Conservation (phyloP, 1,140 invertebrate genomes). For the Cylas formicarius region DNA sequence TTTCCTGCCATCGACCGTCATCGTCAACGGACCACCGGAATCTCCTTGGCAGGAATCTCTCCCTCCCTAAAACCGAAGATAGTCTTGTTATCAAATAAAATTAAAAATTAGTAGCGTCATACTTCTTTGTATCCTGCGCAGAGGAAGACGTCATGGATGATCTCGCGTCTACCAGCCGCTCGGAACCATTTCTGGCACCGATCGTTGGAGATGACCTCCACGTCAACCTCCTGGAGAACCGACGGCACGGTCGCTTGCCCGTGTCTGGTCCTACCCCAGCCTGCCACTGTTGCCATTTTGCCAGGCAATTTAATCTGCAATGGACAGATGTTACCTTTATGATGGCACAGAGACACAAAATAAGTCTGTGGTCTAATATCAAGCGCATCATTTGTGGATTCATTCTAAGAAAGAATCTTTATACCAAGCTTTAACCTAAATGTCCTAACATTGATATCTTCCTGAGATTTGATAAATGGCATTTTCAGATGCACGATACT, state of each 20-base stretch:
- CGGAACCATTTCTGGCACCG: constrained; percentile 87
- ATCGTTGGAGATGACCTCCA: constrained; percentile 86
- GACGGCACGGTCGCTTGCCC: constrained; percentile 73
- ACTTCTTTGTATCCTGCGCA: constrained; percentile 89
- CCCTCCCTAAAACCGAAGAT: constrained; percentile 48
- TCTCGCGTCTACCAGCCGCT: constrained; percentile 79
- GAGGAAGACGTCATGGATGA: constrained; percentile 87
- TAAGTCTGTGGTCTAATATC: constrained; percentile 3
- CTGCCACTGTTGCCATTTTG: constrained; percentile 79
- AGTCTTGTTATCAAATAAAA: neutral
- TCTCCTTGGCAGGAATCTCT: constrained; percentile 72
- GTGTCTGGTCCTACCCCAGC: constrained; percentile 82
- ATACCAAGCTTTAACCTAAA: no score
- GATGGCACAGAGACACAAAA: no score
- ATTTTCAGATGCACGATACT: no score
- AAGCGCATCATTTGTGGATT: constrained; percentile 7
- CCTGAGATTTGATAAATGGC: no score
- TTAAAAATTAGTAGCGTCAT: constrained; percentile 6
- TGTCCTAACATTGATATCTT: no score
- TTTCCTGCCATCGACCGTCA: constrained; percentile 71
- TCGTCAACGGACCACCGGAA: constrained; percentile 74
- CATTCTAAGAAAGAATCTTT: no score
- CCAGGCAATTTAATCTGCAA: constrained; percentile 60
- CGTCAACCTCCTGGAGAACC: constrained; percentile 65
- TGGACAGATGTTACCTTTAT: no score